Base-by-base conservation (phyloP, 2,888 invertebrate species). In the Julus scandinavius region DNA sequence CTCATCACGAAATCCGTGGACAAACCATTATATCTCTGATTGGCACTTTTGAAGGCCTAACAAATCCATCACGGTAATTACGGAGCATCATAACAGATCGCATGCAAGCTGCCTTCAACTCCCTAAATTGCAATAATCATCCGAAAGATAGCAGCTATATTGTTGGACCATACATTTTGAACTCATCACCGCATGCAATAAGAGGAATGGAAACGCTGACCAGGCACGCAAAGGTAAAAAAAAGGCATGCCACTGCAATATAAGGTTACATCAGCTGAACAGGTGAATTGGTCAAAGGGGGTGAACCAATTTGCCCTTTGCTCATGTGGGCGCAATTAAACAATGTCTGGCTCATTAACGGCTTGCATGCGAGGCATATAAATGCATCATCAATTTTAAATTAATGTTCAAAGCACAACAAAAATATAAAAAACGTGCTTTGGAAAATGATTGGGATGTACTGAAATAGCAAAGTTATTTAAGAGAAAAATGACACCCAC, bases 41-140 rank as follows among this genome's bases (percentile, higher is more conserved):
- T 85, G 85, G 85, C 85, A 85, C 85, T 85, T 85, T n/a, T 85
- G 85, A 87, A 58, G n/a, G 54, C 87, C 49, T 54, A 58, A n/a
- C 87, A 87, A 54, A 87, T 87, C 87, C 54, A 87, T 87, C 87
- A 87, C 87, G 63, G 54, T 87, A 87, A 87, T 87, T 87, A 87
- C 63, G 87, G 54, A 87, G 87, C 87, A 85, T 85, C 85, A 45
- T 50, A 85, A 85, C 85, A 29, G 80, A 80, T 85, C 50, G 85
- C 85, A 85, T 85, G 85, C 29, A 45, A n/a, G 50, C 50, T 49
- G 13, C n/a, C 45, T 85, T 3, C 29, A 45, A 85, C 50, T 85
- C 85, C 45, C 85, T 45, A 85, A 85, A 85, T 49, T 85, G 85
- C 85, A 85, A 49, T 85, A 85, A 85, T 85, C 45, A 45, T 45